Evolutionary conservation across 2,888 invertebrate genomes (phyloP).

Genomic region (Dyspetes luteomarginatus): DNA sequence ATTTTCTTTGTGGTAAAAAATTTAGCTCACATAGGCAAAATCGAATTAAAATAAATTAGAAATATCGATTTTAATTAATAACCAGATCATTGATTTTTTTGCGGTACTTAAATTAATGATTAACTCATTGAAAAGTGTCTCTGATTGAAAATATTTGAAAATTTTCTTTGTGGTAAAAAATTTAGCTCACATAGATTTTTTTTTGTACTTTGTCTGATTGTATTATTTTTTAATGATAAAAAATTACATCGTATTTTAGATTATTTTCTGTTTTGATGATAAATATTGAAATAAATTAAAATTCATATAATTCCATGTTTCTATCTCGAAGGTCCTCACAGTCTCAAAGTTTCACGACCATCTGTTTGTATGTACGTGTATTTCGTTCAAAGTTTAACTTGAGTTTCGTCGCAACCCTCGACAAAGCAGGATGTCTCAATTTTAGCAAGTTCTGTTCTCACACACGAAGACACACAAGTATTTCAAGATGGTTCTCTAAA

Average conservation of each 20-base stretch:
- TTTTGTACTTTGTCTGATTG: too few species aligned
- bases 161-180: too few species aligned
- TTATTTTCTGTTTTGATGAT: too few species aligned
- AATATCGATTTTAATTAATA: not conserved
- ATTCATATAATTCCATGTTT: not conserved
- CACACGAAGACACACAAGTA: not conserved
- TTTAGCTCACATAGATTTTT: too few species aligned
- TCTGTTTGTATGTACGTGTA: not conserved
- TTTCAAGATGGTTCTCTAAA: constrained; percentile 1
- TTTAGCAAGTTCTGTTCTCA: not conserved
- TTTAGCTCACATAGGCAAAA: too few species aligned
- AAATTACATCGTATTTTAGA: too few species aligned
- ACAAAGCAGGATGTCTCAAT: constrained; percentile 31
- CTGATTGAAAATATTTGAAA: too few species aligned
- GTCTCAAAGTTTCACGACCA: not conserved
- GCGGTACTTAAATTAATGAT: too few species aligned
- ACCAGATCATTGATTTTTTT: not conserved
- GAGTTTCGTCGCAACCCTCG: constrained; percentile 24
- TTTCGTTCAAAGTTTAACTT: not conserved
- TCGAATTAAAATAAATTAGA: too few species aligned
- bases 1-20: too few species aligned
- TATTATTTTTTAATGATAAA: too few species aligned
- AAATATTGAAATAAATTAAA: not conserved
- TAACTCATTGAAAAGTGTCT: too few species aligned
- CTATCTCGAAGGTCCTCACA: not conserved